Conservation (phyloP, 2,888 invertebrate genomes). For the Toxonevra muliebris region DNA sequence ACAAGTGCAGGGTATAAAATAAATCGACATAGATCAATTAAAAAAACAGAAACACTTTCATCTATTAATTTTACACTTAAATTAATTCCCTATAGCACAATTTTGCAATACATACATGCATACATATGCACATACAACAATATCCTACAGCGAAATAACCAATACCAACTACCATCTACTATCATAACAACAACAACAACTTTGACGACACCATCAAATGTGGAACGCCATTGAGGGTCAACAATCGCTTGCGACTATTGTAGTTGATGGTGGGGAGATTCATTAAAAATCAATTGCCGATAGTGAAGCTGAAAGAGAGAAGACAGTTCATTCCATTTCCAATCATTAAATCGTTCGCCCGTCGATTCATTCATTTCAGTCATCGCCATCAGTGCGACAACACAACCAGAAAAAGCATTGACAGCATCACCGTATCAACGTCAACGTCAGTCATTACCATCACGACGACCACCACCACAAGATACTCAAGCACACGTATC, state of each 20-base stretch:
- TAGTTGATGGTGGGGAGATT: neutral
- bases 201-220: neutral
- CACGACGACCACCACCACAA: neutral
- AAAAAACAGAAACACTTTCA: too few relatives aligned
- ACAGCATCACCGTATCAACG: neutral
- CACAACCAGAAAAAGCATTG: conserved; percentile 8
- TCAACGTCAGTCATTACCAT: conserved; percentile 1
- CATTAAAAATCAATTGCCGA: conserved; percentile 15
- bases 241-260: neutral
- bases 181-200: neutral
- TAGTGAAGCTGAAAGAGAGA: neutral
- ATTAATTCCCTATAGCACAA: too few relatives aligned
- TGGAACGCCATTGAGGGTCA: neutral
- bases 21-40: too few relatives aligned
- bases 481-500: neutral
- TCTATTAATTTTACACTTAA: too few relatives aligned
- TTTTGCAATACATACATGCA: too few relatives aligned
- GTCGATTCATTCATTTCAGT: conserved; percentile 22
- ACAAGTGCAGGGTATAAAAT: too few relatives aligned
- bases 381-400: conserved; percentile 16
- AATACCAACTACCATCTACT: neutral
- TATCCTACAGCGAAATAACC: neutral
- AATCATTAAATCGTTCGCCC: conserved; percentile 14
- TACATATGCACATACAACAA: too few relatives aligned
- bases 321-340: neutral